phyloP scores from a whole-genome alignment of 2,888 invertebrate genomes.

The Phengaris alcon region DNA sequence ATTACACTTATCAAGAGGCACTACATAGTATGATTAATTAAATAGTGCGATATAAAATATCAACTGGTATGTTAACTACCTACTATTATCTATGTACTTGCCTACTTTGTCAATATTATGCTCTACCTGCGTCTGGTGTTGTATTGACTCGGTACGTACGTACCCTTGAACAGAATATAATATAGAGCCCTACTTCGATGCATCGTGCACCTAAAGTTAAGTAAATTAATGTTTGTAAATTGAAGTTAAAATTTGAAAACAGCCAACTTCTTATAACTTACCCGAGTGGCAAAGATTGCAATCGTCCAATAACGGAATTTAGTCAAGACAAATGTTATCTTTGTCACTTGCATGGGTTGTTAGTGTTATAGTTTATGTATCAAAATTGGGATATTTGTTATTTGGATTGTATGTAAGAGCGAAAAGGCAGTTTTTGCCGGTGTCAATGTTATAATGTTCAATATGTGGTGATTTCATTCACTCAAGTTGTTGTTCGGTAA shows the following conservation, averaged over 20 bases:
- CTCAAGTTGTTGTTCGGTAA: slow-evolving; percentile 2
- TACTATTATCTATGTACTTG: no score
- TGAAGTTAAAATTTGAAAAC: neutral
- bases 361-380: neutral
- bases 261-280: neutral
- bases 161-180: neutral
- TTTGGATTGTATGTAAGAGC: neutral
- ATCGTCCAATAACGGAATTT: neutral
- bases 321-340: neutral
- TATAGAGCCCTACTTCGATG: neutral
- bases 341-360: neutral
- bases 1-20: slow-evolving; percentile 5
- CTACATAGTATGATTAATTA: slow-evolving; percentile 1
- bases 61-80: neutral
- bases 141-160: neutral
- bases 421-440: neutral
- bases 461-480: neutral
- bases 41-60: slow-evolving; percentile 13
- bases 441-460: slow-evolving; percentile 11
- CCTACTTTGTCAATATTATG: no score
- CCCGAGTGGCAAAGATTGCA: neutral
- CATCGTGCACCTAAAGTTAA: neutral
- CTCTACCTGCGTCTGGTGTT: neutral
- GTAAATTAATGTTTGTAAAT: neutral
- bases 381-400: slow-evolving; percentile 12